Percentiles rank a stretch among this genome's conserved stretches.
Conservation (phyloP, 2,113 vertebrate genomes). For the Recurvirostra avosetta region DNA sequence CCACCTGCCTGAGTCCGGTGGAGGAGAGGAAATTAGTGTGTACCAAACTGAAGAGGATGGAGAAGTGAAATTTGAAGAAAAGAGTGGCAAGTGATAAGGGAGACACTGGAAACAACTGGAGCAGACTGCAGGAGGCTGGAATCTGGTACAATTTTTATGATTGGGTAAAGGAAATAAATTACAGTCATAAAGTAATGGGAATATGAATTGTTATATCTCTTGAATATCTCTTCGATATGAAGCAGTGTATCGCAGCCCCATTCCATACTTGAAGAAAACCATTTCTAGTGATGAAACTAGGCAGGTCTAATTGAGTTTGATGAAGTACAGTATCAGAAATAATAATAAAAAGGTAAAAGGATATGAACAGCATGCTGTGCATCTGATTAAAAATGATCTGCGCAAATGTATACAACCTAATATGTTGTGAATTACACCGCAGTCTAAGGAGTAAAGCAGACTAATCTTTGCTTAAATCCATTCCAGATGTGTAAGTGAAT, state of each 20-base stretch:
- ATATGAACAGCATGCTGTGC: constrained; percentile 55
- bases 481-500: constrained; percentile 57
- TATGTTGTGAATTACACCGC: constrained; percentile 45
- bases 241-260: background rate
- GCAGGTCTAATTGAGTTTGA: constrained; percentile 45
- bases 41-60: background rate
- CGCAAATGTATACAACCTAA: constrained; percentile 33
- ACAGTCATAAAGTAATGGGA: constrained; percentile 5
- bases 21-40: background rate
- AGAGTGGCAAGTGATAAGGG: background rate
- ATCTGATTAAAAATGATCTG: constrained; percentile 62
- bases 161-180: background rate
- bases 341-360: constrained; percentile 57
- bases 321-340: constrained; percentile 60
- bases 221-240: background rate
- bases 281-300: constrained; percentile 43
- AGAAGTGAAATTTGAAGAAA: background rate
- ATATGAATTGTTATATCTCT: constrained; percentile 37
- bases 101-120: background rate
- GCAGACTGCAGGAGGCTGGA: background rate
- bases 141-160: background rate
- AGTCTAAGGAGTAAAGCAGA: constrained; percentile 46
- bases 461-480: constrained; percentile 16
- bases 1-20: background rate
- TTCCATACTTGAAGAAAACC: constrained; percentile 27